Base-by-base conservation (phyloP, 2,888 invertebrate genomes). In the Nomada ruficornis region DNA sequence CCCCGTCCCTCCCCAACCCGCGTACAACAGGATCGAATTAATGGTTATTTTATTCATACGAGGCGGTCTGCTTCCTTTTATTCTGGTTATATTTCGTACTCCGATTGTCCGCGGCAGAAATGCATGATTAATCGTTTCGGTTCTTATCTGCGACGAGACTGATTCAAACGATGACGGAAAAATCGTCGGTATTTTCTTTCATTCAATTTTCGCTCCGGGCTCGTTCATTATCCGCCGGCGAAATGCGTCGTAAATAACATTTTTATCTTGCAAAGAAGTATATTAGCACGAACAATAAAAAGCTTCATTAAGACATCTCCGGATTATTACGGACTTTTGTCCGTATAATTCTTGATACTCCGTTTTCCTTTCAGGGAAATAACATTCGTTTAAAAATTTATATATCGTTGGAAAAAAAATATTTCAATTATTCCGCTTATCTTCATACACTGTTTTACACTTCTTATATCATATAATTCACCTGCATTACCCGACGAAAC, bases 11-110 rank as follows among this genome's bases (percentile, higher is more conserved):
- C 26, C 26, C 26, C 2, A 2, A 26, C 23, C 23, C 57, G 71
- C 44, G 36, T 36, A 67, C n/a, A n/a, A 69, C 47, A 57, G 71
- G 64, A 15, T 60, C 57, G 77, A 82, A 86, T 86, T 86, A 81
- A 87, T 86, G 86, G 82, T 86, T 82, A 88, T 87, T 87, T 87
- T 86, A 88, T 88, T 84, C 88, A 84, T 84, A 79, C 80, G 70
- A 68, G 44, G 50, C 85, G 69, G 67, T 70, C 55, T 60, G 73
- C 47, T 84, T 73, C 71, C 86, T 79, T 86, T 78, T 82, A 79
- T 80, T 72, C 79, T 70, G 65, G 18, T 64, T 60, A 74, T 80
- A 79, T 87, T 88, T 86, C 82, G 82, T 84, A 77, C 77, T 86
- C 73, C 80, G 77, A 87, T 87, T 87, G 88, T 84, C 88, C 77